Evolutionary conservation across 1,140 invertebrate species (phyloP).

Genomic region (Stegodyphus mimosarum): DNA sequence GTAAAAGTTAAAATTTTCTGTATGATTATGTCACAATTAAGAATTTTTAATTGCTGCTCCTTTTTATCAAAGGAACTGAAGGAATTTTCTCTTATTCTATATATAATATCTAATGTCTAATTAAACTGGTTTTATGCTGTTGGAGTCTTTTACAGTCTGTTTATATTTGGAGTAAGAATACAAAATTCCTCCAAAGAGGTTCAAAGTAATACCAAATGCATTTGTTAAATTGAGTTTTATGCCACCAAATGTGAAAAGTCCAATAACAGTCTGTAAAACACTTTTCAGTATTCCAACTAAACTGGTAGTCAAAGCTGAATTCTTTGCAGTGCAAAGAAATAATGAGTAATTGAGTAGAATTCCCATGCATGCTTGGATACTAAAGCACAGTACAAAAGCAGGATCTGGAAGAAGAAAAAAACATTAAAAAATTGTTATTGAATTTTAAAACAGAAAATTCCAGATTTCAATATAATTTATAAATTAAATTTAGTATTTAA

Average conservation of each 20-base stretch:
- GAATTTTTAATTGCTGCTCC: background rate
- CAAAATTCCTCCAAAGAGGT: constrained; percentile 68
- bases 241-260: constrained; percentile 71
- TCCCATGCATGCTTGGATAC: constrained; percentile 68
- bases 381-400: constrained; percentile 67
- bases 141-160: background rate
- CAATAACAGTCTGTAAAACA: constrained; percentile 70
- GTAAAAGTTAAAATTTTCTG: background rate
- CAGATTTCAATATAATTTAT: background rate
- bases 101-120: background rate
- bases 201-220: constrained; percentile 68
- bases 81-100: background rate
- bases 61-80: background rate
- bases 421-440: no score
- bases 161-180: constrained; percentile 69
- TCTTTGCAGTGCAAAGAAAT: constrained; percentile 71
- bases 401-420: constrained; percentile 62
- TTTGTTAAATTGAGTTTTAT: constrained; percentile 65
- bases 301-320: constrained; percentile 71
- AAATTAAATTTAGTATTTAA: background rate
- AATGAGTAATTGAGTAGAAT: constrained; percentile 71
- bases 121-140: constrained; percentile 9
- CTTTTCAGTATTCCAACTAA: constrained; percentile 70
- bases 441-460: background rate
- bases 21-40: background rate